Evolutionary conservation across 2,797 vertebrate species (phyloP), one percentile per base, ranked within the genome.

Genomic region (Centroberyx gerrardi): DNA sequence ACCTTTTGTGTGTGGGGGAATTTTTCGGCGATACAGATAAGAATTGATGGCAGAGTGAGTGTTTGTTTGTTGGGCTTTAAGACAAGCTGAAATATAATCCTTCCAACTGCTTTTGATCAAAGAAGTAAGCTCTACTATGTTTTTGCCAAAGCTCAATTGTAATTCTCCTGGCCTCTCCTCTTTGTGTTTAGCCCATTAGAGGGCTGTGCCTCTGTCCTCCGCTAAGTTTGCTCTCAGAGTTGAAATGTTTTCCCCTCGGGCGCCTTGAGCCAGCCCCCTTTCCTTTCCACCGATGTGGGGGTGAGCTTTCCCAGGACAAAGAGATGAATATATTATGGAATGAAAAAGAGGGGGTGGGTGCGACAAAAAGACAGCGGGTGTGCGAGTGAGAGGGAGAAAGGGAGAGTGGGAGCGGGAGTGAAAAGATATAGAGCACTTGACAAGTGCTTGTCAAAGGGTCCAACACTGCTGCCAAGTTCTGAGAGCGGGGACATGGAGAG

Each of bases 271-370:
- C 87, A 74, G 81, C 89, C 90, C 89, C 87, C 82, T 87, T 85
- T 74, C 82, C 84, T 77, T 82, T 86, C 84, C 80, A 86, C 70
- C 22, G 65, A 80, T 80, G 88, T 80, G 91, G 88, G 91, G 92
- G 88, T 85, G 91, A 91, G 90, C 91, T 88, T 92, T 93, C 92
- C 92, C 85, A 90, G 93, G 94, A 94, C 93, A 94, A 93, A 93
- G 90, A 89, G 83, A 90, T 89, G 91, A 90, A 94, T 93, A 90
- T 91, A 94, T 94, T 94, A 94, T 88, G 86, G 91, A 75, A 80
- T 86, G 83, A 85, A 89, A 83, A 86, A 78, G 78, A 63, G 85
- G 87, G 87, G 90, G 83, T 74, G 79, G 80, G 78, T 80, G 87
- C 88, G 86, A 92, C 90, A 91, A 89, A 90, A 88, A 90, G 90